A percentile compares a stretch with the other conserved stretches of the same genome.
Evolutionary conservation across 2,797 vertebrate genomes (phyloP).

Genomic region (Parambassis ranga): DNA sequence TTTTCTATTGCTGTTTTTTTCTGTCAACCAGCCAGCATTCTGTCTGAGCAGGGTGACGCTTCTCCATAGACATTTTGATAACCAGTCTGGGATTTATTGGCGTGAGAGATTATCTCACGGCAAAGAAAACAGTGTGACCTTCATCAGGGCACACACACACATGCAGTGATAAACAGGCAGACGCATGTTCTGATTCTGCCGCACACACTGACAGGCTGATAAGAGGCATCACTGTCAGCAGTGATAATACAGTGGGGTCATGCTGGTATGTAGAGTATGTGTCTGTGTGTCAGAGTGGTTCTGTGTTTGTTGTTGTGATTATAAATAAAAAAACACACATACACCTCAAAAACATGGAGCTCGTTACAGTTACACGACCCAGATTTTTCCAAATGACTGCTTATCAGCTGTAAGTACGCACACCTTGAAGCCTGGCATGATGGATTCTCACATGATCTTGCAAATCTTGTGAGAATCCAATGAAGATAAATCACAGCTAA

Average conservation of each 20-base stretch:
- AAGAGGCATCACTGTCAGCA: slow-evolving; percentile 32
- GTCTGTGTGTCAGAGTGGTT: not conserved
- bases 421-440: no score
- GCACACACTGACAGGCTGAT: slow-evolving; percentile 19
- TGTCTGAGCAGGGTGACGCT: not conserved
- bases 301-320: no score
- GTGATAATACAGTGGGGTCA: slow-evolving; percentile 29
- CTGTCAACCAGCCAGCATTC: not conserved
- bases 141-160: not conserved
- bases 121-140: slow-evolving; percentile 25
- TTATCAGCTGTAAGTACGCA: no score
- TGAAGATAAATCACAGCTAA: no score
- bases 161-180: not conserved
- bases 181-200: not conserved
- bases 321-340: no score
- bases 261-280: slow-evolving; percentile 3
- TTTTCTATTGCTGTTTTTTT: no score
- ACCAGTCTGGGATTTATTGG: not conserved
- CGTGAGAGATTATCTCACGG: slow-evolving; percentile 19
- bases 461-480: no score
- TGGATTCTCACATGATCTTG: no score
- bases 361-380: no score
- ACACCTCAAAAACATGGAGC: no score
- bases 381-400: no score
- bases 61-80: slow-evolving; percentile 4